Conservation (phyloP, 2,113 vertebrate species). For the Hyperoodon ampullatus region DNA sequence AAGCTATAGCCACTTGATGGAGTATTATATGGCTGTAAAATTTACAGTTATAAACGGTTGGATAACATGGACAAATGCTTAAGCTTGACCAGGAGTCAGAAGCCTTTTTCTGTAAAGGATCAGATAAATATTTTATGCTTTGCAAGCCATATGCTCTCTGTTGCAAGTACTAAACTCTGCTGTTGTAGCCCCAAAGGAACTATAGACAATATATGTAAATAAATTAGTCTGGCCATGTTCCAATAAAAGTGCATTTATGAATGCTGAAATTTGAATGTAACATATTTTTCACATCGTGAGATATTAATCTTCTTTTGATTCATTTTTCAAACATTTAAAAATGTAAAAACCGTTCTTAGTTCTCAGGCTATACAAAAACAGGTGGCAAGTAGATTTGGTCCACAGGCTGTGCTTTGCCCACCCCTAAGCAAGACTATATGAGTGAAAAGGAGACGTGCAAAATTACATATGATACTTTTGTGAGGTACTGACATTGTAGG, state of each 20-base stretch:
- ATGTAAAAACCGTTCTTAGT: background rate
- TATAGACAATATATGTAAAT: background rate
- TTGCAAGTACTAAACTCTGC: background rate
- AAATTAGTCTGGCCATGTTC: background rate
- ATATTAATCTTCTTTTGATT: background rate
- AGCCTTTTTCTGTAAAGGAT: background rate
- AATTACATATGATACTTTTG: background rate
- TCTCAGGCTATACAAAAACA: background rate
- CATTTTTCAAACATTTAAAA: constrained; percentile 34
- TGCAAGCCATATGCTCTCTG: background rate
- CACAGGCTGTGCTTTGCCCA: background rate
- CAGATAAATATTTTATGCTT: background rate
- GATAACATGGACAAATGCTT: background rate
- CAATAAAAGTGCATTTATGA: background rate
- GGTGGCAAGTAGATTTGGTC: background rate
- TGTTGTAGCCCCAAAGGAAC: background rate
- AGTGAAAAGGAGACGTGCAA: background rate
- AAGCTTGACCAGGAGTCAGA: background rate
- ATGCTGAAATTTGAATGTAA: constrained; percentile 52
- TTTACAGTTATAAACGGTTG: background rate
- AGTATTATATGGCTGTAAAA: background rate
- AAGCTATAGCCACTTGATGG: background rate
- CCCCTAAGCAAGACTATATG: background rate
- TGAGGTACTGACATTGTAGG: background rate
- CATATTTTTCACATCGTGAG: constrained; percentile 10